These are phyloP conservation scores for Uropsilus gracilis DNA, from an alignment of 2,113 vertebrate species.

Conservation along the genomic window DNA sequence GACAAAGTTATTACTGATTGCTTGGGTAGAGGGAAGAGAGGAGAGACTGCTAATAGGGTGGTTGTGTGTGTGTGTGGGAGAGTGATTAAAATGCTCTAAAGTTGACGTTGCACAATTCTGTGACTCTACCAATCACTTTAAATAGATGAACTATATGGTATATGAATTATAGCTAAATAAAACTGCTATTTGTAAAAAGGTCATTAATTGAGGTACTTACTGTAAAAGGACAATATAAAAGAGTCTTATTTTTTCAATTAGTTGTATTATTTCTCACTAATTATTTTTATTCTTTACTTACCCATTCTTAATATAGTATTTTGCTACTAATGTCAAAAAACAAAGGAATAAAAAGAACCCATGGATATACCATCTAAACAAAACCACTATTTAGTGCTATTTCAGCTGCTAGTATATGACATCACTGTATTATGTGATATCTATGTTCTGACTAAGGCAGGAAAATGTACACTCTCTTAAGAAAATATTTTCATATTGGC, in stretches of 20 bases:
- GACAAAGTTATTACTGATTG: constrained; percentile 8
- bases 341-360: neutral
- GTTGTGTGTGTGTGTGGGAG: neutral
- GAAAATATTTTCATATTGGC: constrained; percentile 24
- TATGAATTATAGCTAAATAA: constrained; percentile 31
- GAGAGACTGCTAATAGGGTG: neutral
- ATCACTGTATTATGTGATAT: neutral
- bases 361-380: neutral
- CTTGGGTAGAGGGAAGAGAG: neutral
- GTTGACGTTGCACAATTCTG: neutral
- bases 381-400: neutral
- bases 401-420: neutral
- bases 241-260: neutral
- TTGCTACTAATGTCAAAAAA: neutral
- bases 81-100: constrained; percentile 27
- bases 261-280: constrained; percentile 14
- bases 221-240: constrained; percentile 16
- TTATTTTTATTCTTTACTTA: neutral
- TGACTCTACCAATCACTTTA: neutral
- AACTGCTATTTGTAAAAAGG: neutral
- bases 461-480: neutral
- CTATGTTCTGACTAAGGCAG: neutral
- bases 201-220: neutral
- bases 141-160: neutral
- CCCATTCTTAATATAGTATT: neutral